Evolutionary conservation across 1,140 invertebrate species (phyloP), one percentile per base, ranked within the genome.

Genomic region (Nephotettix cincticeps): DNA sequence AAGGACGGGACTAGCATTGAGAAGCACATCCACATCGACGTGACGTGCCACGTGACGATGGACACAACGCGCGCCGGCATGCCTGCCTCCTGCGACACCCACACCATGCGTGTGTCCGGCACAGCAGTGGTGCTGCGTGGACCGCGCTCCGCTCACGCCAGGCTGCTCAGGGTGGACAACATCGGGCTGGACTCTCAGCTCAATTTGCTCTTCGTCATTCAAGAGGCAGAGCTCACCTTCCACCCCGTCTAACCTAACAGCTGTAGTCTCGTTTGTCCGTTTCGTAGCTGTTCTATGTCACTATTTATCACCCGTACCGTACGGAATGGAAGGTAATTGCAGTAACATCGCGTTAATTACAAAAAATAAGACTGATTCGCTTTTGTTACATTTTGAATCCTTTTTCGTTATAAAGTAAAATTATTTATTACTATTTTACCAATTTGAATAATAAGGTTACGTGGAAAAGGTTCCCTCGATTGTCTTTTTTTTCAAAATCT

Each of bases 131-230:
- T 89, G 0, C 81, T 84, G n/a, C 88, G 87, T 75, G 82, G 84
- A 25, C 83, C 86, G 0, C n/a, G 81, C 13, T 76, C 80, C 63
- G 74, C 80, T 14, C 76, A 77, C 58, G 86, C 88, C 1, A 81
- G 82, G 56, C 78, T 90, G 0, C 76, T 86, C 11, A 83, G 84
- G 75, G 84, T 90, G 6, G 86, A 85, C 76, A 86, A 88, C 75
- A 85, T 90, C 40, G 89, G 88, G 75, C 78, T 90, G 47, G 87
- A 89, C 74, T 89, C 88, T 0, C 86, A 89, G 75, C 77, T 90
- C 25, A 88, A 88, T 76, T 77, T 88, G 64, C 77, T 89, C 25
- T 89, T 89, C 77, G 83, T 85, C 0, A 84, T 84, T 76, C 86
- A 86, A 73, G 83, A 87, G 72, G 85, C 85, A 27, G 84, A 88